Evolutionary conservation across 2,797 vertebrate species (phyloP), one percentile per base, ranked within the genome.

Genomic region (Gadopsis marmoratus): DNA sequence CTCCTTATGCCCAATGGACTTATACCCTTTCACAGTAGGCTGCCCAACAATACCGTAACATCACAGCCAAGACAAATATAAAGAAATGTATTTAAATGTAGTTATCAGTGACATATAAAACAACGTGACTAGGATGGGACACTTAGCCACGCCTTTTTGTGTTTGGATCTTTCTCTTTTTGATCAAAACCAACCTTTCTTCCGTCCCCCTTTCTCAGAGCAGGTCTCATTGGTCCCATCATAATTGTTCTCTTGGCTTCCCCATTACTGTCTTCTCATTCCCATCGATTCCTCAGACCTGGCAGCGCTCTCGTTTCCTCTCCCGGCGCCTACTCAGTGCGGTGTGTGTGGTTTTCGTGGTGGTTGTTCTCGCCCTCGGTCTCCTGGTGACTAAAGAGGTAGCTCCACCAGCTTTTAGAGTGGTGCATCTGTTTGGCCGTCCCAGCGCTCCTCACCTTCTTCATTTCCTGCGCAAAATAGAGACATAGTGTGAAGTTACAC

Each of bases 301-400:
- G 33, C 4, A 21, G 47, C 54, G 21, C 41, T 77, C 70, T 14
- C 3, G 3, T 26, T 64, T 47, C 21, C 61, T 14, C 13, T 78
- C 56, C 19, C 43, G 7, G 61, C 48, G 72, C 60, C 65, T 94
- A 96, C 88, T 95, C 94, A 10, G 86, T 94, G 81, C 94, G 94
- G 41, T 85, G 81, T 12, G 82, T 83, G 68, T 90, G 90, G 79
- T 78, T 91, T 12, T 94, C 93, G 0, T 89, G 92, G 79, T 91
- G 92, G 81, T 63, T 89, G 80, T 84, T 86, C 86, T 96, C 95
- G 2, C 87, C 88, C 54, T 96, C 95, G 0, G 70, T 91, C 86
- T 96, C 95, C 89, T 93, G 91, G 91, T 95, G 95, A 79, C 95
- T 96, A 60, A 95, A 96, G 71, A 96, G 94, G 76, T 94, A 95